Conservation (phyloP, 2,113 vertebrate genomes). For the Trogon melanurus region DNA sequence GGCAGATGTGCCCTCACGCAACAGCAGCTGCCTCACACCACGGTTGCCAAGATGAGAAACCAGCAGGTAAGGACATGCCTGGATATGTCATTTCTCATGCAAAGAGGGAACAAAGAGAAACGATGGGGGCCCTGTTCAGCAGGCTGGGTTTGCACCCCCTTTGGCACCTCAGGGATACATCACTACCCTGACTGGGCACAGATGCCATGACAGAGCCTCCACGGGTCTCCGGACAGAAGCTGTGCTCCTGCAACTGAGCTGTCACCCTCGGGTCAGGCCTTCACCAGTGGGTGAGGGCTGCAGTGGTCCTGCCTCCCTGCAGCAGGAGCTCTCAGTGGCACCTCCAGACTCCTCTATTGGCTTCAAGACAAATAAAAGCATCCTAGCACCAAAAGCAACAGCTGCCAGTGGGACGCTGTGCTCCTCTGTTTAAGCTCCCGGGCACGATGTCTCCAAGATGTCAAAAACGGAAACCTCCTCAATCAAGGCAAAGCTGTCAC, state of each 20-base stretch:
- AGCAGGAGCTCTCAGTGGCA: neutral
- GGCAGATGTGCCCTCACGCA: rapidly evolving
- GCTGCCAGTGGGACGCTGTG: neutral
- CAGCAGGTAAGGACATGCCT: neutral
- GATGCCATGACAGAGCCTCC: neutral
- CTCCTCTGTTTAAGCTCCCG: neutral
- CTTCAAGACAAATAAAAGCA: neutral
- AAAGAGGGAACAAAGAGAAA: neutral
- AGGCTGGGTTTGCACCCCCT: neutral
- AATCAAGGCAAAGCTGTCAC: neutral
- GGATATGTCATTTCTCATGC: neutral
- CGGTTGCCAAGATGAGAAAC: neutral
- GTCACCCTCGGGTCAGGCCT: neutral
- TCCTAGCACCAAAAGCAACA: neutral
- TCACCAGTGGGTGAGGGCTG: neutral
- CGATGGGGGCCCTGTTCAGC: neutral
- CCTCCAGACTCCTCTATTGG: too few relatives aligned
- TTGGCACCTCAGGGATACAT: neutral
- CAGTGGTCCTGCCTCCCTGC: neutral
- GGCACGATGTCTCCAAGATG: neutral
- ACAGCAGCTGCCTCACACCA: neutral
- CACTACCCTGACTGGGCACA: neutral
- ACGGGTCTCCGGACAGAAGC: rapidly evolving
- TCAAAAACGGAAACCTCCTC: neutral
- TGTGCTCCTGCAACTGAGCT: neutral